phyloP scores from a whole-genome alignment of 1,140 invertebrate species.

The Polypedilum vanderplanki region DNA sequence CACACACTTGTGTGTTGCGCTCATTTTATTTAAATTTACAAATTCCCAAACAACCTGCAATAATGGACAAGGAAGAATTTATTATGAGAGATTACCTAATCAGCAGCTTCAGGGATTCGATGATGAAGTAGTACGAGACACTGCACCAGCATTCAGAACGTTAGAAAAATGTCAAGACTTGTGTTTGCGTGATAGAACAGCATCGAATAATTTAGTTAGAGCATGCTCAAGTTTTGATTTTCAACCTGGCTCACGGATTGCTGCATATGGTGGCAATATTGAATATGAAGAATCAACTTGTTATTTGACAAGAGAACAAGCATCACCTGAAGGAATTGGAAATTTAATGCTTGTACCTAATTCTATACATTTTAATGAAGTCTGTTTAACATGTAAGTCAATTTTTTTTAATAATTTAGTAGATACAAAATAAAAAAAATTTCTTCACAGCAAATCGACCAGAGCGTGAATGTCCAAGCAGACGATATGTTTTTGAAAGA shows the following conservation, averaged over 20 bases:
- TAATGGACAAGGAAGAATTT: constrained; percentile 73
- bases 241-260: constrained; percentile 75
- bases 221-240: constrained; percentile 84
- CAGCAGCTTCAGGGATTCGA: constrained; percentile 82
- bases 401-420: neutral
- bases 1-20: neutral
- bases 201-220: constrained; percentile 68
- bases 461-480: constrained; percentile 76
- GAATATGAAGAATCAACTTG: constrained; percentile 89
- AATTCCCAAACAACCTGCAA: constrained; percentile 76
- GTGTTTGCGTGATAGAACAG: constrained; percentile 72
- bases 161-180: constrained; percentile 80
- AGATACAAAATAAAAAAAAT: constrained; percentile 11
- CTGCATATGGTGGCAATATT: constrained; percentile 68
- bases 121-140: constrained; percentile 76
- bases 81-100: constrained; percentile 81
- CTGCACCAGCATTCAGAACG: constrained; percentile 73
- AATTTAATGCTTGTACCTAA: constrained; percentile 77
- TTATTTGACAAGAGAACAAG: constrained; percentile 76
- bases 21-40: neutral
- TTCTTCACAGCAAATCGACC: constrained; percentile 62
- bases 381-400: constrained; percentile 77
- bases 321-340: constrained; percentile 74
- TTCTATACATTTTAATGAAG: constrained; percentile 81
- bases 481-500: constrained; percentile 79